Base-by-base conservation (phyloP, 2,797 vertebrate species). In the Buphagus erythrorhynchus region DNA sequence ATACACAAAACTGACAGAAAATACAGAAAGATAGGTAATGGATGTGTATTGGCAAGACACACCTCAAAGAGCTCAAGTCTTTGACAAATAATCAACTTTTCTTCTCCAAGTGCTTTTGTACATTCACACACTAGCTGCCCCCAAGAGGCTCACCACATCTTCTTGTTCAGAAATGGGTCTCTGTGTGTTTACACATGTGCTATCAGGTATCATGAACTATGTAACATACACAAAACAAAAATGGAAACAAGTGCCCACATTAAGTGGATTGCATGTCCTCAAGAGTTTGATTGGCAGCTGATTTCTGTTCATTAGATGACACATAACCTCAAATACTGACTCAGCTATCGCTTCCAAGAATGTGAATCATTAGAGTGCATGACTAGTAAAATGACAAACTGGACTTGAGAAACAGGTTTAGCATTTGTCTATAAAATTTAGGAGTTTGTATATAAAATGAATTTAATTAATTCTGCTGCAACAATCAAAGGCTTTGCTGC, bases 391-490 rank as follows among this genome's bases (percentile, higher is more conserved):
- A 66, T 15, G 19, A 90, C 46, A 88, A 81, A 79, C 45, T 35
- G 26, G 52, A 91, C 78, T 69, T 91, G 86, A 89, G 40, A 85
- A 95, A 92, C 72, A 74, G 42, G 78, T 90, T 93, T 66, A 21
- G 35, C 46, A 19, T 76, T 73, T 85, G 33, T 43, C 33, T 82
- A 21, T 42, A 59, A 84, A 59, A 36, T 24, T 31, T 46, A 71
- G n/a, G 38, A 65, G 21, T 22, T 72, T 36, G 40, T 31, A 46
- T 12, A 59, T 12, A 46, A 62, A 88, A 81, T 2, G 4, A 72
- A 26, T 66, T 72, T 4, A 78, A 75, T 40, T 21, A 92, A 85
- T 59, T 25, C 54, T 40, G 4, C 29, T 69, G 51, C 75, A 90
- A 93, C 10, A 69, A 76, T 4, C 10, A 1, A 81, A 84, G 77